Evolutionary conservation across 1,140 invertebrate genomes (phyloP), one percentile per base, ranked within the genome.

Genomic region (Leptinotarsa texana): DNA sequence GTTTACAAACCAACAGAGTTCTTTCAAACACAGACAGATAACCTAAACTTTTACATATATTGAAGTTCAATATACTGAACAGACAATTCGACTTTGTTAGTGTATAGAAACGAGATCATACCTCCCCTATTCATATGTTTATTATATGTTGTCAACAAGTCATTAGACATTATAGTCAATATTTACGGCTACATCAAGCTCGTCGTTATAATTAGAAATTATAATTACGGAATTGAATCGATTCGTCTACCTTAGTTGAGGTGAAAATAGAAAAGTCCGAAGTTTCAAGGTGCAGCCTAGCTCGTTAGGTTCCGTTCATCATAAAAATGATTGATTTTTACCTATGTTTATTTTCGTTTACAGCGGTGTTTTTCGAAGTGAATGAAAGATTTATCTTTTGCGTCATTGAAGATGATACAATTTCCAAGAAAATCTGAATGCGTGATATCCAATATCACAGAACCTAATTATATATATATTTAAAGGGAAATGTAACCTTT

Each of bases 261-360:
- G 51, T 57, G 51, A 18, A 57, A 57, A 57, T 57, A 57, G 51
- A 57, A 15, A 57, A 15, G 51, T 57, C 17, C 13, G 51, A 57
- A 57, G n/a, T 57, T 18, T 57, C 51, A 57, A 57, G 51, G 51
- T 57, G 51, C 15, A 57, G 51, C n/a, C n/a, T 15, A 15, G 51
- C 51, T 57, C 13, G 51, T 57, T 57, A 57, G n/a, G 51, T 57
- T 57, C 4, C 15, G 51, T 57, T 57, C 17, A 13, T 57, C 51
- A 57, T 57, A 57, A 57, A 57, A 57, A 57, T 57, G 51, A 57
- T 57, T 57, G 51, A 57, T 57, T 57, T 57, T 57, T 57, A 57
- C 51, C 51, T 57, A 57, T 57, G 51, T 57, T 15, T 57, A 57
- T 57, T 57, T 57, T 57, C 5, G 51, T 57, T 17, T 5, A 18